These are phyloP conservation scores for Thereuonema tuberculata DNA, from an alignment of 1,140 invertebrate genomes.

Conservation along the genomic window DNA sequence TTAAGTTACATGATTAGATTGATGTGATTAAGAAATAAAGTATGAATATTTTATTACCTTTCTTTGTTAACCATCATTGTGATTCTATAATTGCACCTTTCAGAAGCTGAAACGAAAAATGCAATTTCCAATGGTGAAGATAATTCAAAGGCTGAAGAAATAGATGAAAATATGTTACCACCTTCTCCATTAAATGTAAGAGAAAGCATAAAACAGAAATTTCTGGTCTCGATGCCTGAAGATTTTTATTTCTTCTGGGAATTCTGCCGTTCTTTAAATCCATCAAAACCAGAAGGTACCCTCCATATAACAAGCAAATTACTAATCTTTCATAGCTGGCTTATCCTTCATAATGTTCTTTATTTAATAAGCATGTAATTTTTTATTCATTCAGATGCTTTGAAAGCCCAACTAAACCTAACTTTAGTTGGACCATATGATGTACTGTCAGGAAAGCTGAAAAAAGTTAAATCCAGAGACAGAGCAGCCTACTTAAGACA, in stretches of 20 bases:
- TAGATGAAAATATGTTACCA: conserved; percentile 15
- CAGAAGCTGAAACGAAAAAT: conserved; percentile 15
- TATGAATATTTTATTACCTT: conserved; percentile 13
- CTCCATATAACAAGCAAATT: neutral
- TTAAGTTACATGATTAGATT: too few relatives aligned
- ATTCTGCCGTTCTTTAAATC: conserved; percentile 52
- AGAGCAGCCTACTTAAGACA: conserved; percentile 53
- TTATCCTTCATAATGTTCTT: too few relatives aligned
- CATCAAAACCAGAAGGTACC: conserved; percentile 40
- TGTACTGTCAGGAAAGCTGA: conserved; percentile 53
- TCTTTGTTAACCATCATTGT: neutral
- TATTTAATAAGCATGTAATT: too few relatives aligned
- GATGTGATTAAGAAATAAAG: too few relatives aligned
- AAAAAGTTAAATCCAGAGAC: conserved; percentile 37
- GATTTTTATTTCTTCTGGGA: conserved; percentile 78
- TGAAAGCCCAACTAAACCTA: conserved; percentile 46
- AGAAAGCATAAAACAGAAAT: conserved; percentile 51
- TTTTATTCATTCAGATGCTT: conserved; percentile 34
- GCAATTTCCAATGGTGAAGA: conserved; percentile 13
- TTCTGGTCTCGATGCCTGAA: conserved; percentile 69
- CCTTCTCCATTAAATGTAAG: conserved; percentile 20
- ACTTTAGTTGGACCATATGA: conserved; percentile 75
- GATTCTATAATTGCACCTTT: neutral
- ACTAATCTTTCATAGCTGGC: too few relatives aligned
- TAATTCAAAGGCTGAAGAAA: conserved; percentile 13